Evolutionary conservation across 2,797 vertebrate species (phyloP), one percentile per base, ranked within the genome.

Genomic region (Chelon labrosus): DNA sequence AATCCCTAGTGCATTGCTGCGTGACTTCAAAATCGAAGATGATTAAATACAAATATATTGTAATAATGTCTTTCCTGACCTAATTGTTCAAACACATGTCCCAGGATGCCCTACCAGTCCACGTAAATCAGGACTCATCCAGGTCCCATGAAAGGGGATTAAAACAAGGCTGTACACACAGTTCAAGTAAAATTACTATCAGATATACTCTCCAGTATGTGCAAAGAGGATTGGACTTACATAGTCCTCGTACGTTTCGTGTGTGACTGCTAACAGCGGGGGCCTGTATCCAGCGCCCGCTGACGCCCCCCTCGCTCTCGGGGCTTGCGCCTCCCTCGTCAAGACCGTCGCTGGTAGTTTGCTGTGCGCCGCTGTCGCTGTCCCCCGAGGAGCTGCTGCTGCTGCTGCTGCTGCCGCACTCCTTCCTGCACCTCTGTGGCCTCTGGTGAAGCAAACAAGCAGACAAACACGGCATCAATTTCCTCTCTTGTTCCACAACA

Each of bases 221-320:
- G 75, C 61, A 77, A 85, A 85, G 66, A 67, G 71, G 84, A 81
- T 83, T 70, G 57, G 91, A 99, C 98, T 98, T 91, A 99, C 98
- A 5, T 98, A 99, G 90, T 98, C 98, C 10, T 99, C 98, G 1
- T 98, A 99, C 53, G 96, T 83, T 70, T 99, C 97, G 0, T 96
- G 96, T 71, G 92, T 92, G 53, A 94, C 88, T 53, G 96, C 95
- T 52, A 96, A 94, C 7, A 95, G 96, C 3, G 95, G 94, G 19
- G 96, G 90, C 64, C 98, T 93, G 94, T 97, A 98, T 14, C 96
- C 96, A 0, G 95, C 93, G 0, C 94, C 93, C 0, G 94, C 89
- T 0, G 95, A 84, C 17, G 94, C 79, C 0, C 95, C 96, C 71
- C 97, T 90, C 80, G 96, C 87, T 66, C 97, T 92, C 0, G 95